phyloP scores from a whole-genome alignment of 2,797 vertebrate species.

The Melanotaenia maccullochi region DNA sequence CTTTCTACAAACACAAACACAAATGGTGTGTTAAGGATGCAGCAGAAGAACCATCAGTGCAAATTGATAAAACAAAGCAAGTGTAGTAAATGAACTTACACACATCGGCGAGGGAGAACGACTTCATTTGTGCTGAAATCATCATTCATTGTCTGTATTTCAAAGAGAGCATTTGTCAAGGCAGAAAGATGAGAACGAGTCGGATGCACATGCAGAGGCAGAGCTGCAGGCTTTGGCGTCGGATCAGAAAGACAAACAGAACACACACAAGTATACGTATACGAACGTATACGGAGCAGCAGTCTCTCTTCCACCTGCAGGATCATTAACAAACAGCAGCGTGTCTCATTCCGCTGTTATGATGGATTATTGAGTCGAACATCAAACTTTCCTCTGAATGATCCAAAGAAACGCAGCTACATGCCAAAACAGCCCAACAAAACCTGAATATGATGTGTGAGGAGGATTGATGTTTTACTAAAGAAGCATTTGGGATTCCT shows the following conservation, averaged over 20 bases:
- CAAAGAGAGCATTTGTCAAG: slow-evolving; percentile 26
- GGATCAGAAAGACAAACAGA: slow-evolving; percentile 48
- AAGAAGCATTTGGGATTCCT: no score
- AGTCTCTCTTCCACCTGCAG: slow-evolving; percentile 3
- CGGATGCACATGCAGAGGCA: slow-evolving; percentile 29
- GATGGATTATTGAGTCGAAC: slow-evolving; percentile 18
- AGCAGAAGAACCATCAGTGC: neutral
- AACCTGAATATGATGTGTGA: no score
- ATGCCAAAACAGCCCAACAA: neutral
- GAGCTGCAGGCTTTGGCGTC: slow-evolving; percentile 55
- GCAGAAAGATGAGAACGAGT: slow-evolving; percentile 54
- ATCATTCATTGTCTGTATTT: neutral
- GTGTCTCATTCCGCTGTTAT: neutral
- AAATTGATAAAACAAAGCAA: neutral
- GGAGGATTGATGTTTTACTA: no score
- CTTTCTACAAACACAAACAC: neutral
- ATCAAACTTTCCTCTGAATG: slow-evolving; percentile 15
- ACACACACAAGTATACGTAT: slow-evolving; percentile 23
- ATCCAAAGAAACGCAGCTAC: no score
- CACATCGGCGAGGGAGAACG: neutral
- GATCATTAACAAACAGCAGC: slow-evolving; percentile 27
- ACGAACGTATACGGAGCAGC: slow-evolving; percentile 33
- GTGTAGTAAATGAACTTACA: neutral
- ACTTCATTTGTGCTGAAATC: slow-evolving; percentile 4
- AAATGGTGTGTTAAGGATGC: neutral